phyloP scores from a whole-genome alignment of 2,888 invertebrate species.

The Sympetrum striolatum region DNA sequence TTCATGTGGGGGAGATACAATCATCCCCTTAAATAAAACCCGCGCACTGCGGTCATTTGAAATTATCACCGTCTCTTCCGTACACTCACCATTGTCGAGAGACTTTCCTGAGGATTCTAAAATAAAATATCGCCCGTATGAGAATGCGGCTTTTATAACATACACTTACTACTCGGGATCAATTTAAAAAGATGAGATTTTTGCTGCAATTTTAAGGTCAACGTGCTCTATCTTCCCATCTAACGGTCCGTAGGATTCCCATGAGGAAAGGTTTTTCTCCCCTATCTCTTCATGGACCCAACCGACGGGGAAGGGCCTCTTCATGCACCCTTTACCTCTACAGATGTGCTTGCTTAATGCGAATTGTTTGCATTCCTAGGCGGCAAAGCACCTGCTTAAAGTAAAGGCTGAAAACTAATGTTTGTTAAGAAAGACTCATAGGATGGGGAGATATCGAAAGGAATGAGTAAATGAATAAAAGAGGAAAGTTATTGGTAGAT shows the following conservation, averaged over 20 bases:
- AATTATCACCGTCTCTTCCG: no score
- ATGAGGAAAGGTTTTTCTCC: background rate
- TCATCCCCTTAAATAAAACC: no score
- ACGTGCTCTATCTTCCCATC: background rate
- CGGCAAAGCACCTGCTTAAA: background rate
- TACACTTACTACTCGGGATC: background rate
- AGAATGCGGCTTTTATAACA: background rate
- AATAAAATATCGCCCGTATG: background rate
- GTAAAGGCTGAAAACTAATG: background rate
- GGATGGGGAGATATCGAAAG: background rate
- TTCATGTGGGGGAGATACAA: no score
- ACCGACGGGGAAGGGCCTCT: no score
- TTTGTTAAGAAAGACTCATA: background rate
- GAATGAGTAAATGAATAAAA: background rate
- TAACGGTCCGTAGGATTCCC: background rate
- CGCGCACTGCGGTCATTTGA: no score
- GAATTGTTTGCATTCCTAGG: background rate
- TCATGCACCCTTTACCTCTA: no score
- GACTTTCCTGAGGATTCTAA: background rate
- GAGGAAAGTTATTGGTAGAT: background rate
- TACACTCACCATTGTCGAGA: background rate
- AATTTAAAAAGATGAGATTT: background rate
- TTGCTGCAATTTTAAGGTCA: background rate
- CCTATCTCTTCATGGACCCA: background rate
- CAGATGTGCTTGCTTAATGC: background rate